Percentiles rank a stretch among this genome's conserved stretches.
phyloP scores from a whole-genome alignment of 2,797 vertebrate species.

The Chromobotia macracanthus region DNA sequence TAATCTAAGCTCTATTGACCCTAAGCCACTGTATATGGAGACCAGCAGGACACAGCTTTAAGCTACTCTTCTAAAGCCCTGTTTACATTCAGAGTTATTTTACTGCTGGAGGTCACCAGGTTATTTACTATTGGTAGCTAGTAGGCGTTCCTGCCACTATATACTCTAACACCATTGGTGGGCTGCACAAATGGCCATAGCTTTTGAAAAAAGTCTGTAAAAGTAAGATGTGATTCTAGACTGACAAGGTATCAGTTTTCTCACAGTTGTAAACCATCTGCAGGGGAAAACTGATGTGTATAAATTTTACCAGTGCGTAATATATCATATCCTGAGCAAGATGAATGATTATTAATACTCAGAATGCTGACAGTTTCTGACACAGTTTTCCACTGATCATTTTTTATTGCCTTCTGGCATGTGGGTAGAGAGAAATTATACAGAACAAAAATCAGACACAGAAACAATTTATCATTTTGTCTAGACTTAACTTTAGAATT shows the following conservation, averaged over 20 bases:
- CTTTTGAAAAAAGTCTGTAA: background rate
- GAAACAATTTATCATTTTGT: background rate
- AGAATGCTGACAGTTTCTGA: conserved; percentile 7
- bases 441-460: background rate
- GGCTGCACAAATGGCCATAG: background rate
- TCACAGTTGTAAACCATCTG: background rate
- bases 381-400: background rate
- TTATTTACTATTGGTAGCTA: background rate
- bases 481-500: background rate
- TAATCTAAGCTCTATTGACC: conserved; percentile 58
- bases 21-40: background rate
- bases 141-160: background rate
- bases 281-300: background rate
- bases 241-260: background rate
- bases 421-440: background rate
- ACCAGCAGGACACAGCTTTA: background rate
- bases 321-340: background rate
- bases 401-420: background rate
- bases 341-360: background rate
- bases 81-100: background rate
- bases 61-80: background rate
- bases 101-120: background rate
- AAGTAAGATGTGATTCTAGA: background rate
- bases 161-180: background rate
- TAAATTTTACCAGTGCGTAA: background rate